Base-by-base conservation (phyloP, 2,888 invertebrate genomes). In the Hedychridium roseum region DNA sequence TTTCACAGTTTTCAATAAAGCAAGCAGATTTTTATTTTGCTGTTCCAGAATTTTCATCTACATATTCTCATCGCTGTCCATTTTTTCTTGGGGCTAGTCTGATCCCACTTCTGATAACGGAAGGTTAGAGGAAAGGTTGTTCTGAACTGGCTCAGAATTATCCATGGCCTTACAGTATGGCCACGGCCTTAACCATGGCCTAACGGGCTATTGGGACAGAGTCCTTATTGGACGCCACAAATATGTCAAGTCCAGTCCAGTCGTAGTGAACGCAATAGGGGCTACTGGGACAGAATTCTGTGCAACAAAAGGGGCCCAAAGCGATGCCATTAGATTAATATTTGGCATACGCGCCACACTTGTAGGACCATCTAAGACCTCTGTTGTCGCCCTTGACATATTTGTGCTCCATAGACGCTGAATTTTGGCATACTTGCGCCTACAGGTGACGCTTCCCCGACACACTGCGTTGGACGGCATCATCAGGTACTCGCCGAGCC, bases 391-490 rank as follows among this genome's bases (percentile, higher is more conserved):
- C n/a, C 43, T 30, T 16, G 46, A 36, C 28, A 50, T 42, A n/a
- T 28, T 21, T 1, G 7, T 23, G 23, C 45, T 30, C 21, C 50
- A 58, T 1, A 56, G 26, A 2, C 41, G 68, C 39, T 57, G 54
- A 3, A 50, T 38, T 20, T 49, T 43, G 11, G 52, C 50, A 28
- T 82, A 54, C 81, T 82, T 81, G 71, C 79, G 4, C 3, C 48
- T 12, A n/a, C 43, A n/a, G 30, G 4, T 7, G 2, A 3, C 34
- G 21, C 41, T 26, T 5, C 18, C 18, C 34, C 42, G n/a, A n/a
- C n/a, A n/a, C n/a, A n/a, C 1, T 3, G 21, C 1, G 1, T 23
- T 1, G 26, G 26, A 34, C 23, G 42, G 1, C 17, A n/a, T n/a
- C n/a, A n/a, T n/a, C n/a, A 3, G 15, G 17, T 11, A 3, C 2